Evolutionary conservation across 2,113 vertebrate genomes (phyloP).

Genomic region (Myiozetetes cayanensis): DNA sequence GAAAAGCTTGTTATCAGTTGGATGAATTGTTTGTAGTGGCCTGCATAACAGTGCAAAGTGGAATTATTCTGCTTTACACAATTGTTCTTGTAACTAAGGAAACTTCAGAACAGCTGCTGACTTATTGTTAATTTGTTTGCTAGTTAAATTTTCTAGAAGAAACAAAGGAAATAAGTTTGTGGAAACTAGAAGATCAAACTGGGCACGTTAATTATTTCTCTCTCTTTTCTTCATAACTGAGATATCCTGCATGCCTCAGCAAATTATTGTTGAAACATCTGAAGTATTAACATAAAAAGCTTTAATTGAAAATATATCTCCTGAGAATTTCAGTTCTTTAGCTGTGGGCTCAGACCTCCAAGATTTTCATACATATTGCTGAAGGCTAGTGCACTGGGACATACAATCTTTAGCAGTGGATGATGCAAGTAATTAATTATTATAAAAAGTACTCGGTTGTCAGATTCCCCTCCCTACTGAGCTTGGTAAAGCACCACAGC

Average conservation of each 20-base stretch:
- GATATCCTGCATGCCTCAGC: not conserved
- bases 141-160: conserved; percentile 15
- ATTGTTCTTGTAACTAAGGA: conserved; percentile 3
- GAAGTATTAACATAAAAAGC: conserved; percentile 3
- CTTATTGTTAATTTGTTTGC: not conserved
- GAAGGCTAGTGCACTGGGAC: not conserved
- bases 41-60: not conserved
- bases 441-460: not conserved
- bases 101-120: conserved; percentile 7
- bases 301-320: conserved; percentile 18
- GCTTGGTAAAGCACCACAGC: not conserved
- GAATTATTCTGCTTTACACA: conserved; percentile 9
- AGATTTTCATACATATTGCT: not conserved
- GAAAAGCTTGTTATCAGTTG: not conserved
- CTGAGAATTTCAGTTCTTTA: not conserved
- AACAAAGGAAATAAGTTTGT: not conserved
- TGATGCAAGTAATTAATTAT: conserved; percentile 11
- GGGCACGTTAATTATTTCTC: not conserved
- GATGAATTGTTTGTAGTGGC: not conserved
- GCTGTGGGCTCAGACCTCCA: not conserved
- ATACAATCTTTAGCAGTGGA: not conserved
- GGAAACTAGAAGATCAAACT: not conserved
- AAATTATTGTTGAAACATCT: conserved; percentile 9
- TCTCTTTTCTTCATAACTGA: not conserved
- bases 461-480: not conserved